A percentile compares a stretch with the other conserved stretches of the same genome.
Conservation (phyloP, 2,113 vertebrate species). For the Rousettus leschenaultii region DNA sequence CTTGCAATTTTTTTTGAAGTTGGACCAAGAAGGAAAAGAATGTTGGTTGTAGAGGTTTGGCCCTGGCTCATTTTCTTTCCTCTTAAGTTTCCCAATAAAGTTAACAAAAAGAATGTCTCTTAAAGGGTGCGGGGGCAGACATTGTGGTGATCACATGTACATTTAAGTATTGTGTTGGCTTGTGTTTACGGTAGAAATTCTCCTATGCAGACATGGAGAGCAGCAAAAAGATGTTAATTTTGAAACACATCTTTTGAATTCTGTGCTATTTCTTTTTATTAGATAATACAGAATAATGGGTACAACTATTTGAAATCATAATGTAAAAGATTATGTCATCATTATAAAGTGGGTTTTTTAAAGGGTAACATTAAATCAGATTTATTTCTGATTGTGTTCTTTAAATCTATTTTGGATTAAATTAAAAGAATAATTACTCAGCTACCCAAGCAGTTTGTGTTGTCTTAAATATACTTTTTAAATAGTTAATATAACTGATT, state of each 20-base stretch:
- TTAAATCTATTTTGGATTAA: not conserved
- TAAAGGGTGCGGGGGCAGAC: not conserved
- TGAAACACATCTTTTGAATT: not conserved
- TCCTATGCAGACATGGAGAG: not conserved
- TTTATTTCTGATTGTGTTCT: not conserved
- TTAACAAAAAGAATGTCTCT: not conserved
- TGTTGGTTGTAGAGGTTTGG: not conserved
- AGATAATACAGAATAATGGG: not conserved
- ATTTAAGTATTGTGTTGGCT: not conserved
- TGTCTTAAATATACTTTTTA: not conserved
- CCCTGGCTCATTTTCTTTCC: not conserved
- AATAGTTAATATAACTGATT: not conserved
- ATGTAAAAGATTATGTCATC: not conserved
- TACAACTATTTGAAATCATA: not conserved
- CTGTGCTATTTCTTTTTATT: not conserved
- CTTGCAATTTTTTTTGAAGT: not conserved
- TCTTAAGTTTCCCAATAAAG: not conserved
- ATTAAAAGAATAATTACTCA: not conserved
- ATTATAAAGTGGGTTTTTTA: not conserved
- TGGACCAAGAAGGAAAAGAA: not conserved
- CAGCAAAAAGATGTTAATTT: not conserved
- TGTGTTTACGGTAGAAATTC: not conserved
- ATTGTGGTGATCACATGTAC: not conserved
- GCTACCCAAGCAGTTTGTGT: not conserved
- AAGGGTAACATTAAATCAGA: not conserved